These are phyloP conservation scores for Nasua narica DNA, from an alignment of 2,797 vertebrate genomes.

Conservation along the genomic window DNA sequence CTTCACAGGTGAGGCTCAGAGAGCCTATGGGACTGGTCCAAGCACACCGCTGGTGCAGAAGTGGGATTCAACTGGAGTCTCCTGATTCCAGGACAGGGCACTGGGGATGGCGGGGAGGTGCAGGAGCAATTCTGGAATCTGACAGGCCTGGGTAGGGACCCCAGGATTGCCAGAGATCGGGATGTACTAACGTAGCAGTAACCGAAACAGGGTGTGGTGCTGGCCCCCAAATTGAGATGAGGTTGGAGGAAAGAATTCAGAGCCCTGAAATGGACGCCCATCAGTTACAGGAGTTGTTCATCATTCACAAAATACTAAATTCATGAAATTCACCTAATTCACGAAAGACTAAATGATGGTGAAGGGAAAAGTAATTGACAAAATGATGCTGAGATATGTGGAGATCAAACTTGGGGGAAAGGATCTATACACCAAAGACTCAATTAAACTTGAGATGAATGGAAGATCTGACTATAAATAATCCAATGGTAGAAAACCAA, in stretches of 20 bases:
- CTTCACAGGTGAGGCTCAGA: background rate
- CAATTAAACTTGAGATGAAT: background rate
- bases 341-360: background rate
- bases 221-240: background rate
- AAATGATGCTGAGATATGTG: background rate
- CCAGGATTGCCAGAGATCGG: background rate
- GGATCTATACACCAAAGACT: background rate
- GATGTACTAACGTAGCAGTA: background rate
- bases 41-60: background rate
- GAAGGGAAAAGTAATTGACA: background rate
- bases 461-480: background rate
- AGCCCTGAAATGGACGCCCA: background rate
- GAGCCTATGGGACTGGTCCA: background rate
- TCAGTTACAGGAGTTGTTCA: background rate
- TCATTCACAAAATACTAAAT: too few relatives aligned
- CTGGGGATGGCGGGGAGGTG: rapidly evolving
- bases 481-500: background rate
- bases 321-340: too few relatives aligned
- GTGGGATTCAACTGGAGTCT: background rate
- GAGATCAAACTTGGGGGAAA: background rate
- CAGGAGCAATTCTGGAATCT: rapidly evolving
- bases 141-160: background rate
- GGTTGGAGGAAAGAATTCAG: background rate
- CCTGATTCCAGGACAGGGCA: background rate
- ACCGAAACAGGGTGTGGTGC: background rate